Percentiles rank a stretch among this genome's conserved stretches.
Conservation (phyloP, 2,797 vertebrate species). For the Poeciliopsis infans region DNA sequence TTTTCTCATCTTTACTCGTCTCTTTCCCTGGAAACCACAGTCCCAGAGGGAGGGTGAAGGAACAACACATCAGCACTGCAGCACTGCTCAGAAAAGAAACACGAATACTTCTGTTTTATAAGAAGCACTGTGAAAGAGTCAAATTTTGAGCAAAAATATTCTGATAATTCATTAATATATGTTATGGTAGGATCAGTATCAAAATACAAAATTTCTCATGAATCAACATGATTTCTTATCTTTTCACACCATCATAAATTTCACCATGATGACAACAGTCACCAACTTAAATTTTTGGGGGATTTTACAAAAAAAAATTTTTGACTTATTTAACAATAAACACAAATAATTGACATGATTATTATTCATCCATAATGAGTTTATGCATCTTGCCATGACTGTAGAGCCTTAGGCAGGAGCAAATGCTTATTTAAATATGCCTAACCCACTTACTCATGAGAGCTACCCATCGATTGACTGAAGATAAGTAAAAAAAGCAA, state of each 20-base stretch:
- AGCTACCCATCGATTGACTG: not conserved
- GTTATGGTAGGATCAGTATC: not conserved
- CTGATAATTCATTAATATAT: not conserved
- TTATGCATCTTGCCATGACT: not conserved
- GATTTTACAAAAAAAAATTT: not conserved
- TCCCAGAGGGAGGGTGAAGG: conserved; percentile 72
- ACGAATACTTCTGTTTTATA: conserved; percentile 24
- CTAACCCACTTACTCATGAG: not conserved
- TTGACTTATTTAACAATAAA: not conserved
- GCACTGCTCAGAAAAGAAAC: conserved; percentile 49
- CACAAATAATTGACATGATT: not conserved
- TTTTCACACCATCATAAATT: not conserved
- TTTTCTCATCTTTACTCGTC: conserved; percentile 34
- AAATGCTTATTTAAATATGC: not conserved
- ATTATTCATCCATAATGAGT: not conserved
- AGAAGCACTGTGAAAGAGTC: conserved; percentile 1
- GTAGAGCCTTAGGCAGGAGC: not conserved
- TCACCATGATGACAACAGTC: not conserved
- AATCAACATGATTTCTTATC: not conserved
- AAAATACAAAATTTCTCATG: not conserved
- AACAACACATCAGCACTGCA: conserved; percentile 64
- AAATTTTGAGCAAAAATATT: not conserved
- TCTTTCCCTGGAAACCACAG: conserved; percentile 53
- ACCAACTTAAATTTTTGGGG: not conserved
- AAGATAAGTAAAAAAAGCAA: not conserved